These are phyloP conservation scores for Macrophya alboannulata DNA, from an alignment of 2,888 invertebrate genomes.

Conservation along the genomic window DNA sequence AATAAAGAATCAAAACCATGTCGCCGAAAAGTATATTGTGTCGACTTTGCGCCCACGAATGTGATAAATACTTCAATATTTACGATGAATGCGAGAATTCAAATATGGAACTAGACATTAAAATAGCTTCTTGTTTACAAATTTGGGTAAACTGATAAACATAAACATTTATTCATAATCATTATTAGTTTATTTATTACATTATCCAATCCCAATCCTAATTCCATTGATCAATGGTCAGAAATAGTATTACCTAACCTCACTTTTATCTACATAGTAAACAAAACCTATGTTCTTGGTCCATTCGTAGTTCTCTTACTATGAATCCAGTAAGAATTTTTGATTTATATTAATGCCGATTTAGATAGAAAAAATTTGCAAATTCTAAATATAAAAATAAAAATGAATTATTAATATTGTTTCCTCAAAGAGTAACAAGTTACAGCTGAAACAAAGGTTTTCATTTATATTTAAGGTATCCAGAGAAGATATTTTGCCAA, in stretches of 20 bases:
- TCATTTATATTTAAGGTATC: slow-evolving; percentile 65
- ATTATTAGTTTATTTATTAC: slow-evolving; percentile 46
- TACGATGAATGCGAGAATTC: slow-evolving; percentile 68
- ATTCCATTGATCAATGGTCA: neutral
- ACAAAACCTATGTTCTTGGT: neutral
- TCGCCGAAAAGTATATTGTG: slow-evolving; percentile 59
- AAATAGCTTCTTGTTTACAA: slow-evolving; percentile 72
- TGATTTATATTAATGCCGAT: neutral
- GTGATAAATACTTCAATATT: slow-evolving; percentile 67
- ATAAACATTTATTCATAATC: slow-evolving; percentile 33
- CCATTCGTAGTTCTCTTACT: neutral
- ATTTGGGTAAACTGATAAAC: slow-evolving; percentile 67
- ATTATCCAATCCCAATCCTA: neutral
- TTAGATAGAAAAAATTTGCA: neutral
- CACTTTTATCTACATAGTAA: neutral
- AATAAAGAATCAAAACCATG: slow-evolving; percentile 11
- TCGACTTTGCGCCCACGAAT: slow-evolving; percentile 64
- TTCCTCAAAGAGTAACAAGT: neutral
- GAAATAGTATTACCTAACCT: neutral
- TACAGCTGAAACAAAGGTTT: neutral
- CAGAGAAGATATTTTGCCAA: slow-evolving; percentile 70
- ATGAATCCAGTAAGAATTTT: neutral
- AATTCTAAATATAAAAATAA: neutral
- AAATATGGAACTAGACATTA: slow-evolving; percentile 66
- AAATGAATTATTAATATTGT: neutral